These are phyloP conservation scores for Montipora capricornis DNA, from an alignment of 64 coral and sea anemone genomes.

Conservation along the genomic window DNA sequence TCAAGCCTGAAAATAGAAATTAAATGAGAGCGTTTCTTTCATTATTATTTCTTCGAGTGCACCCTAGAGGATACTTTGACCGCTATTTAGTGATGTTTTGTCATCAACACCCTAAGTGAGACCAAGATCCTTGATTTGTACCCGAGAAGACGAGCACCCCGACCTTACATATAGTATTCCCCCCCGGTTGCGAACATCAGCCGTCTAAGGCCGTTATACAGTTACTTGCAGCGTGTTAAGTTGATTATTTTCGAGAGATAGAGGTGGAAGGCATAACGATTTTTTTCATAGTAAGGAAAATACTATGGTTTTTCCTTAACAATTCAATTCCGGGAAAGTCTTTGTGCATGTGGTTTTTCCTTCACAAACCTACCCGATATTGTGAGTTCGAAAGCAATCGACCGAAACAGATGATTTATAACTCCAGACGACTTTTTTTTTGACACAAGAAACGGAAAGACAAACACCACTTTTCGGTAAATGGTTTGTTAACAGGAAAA, in stretches of 20 bases:
- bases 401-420: background rate
- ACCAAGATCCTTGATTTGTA: no score
- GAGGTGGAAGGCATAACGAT: background rate
- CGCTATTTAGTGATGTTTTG: background rate
- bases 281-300: conserved; percentile 15
- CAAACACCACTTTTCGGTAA: no score
- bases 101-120: background rate
- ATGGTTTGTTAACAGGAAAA: no score
- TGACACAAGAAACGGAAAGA: no score
- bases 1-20: background rate
- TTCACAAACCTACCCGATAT: conserved; percentile 12
- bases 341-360: background rate
- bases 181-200: no score
- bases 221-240: conserved; percentile 8
- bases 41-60: background rate
- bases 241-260: conserved; percentile 1
- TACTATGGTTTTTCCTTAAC: conserved; percentile 8
- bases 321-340: background rate
- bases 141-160: background rate
- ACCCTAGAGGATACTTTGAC: background rate
- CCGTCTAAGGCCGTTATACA: background rate
- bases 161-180: background rate
- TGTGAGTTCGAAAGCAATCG: conserved; percentile 1
- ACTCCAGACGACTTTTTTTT: no score
- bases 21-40: background rate